These are phyloP conservation scores for Bucco capensis DNA, from an alignment of 2,113 vertebrate species.

Conservation along the genomic window DNA sequence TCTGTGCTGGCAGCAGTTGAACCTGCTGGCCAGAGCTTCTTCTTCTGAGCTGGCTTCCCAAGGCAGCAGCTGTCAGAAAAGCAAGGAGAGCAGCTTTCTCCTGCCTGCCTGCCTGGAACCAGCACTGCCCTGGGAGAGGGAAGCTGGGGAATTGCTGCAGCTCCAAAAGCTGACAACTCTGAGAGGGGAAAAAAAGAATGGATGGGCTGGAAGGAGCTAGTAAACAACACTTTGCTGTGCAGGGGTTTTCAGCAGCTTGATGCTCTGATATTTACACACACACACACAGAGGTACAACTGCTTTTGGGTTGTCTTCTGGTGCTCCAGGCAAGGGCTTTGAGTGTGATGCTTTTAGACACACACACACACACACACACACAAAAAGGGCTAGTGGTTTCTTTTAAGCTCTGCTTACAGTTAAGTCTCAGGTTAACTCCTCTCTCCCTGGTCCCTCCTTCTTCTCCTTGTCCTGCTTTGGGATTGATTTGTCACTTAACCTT, in stretches of 20 bases:
- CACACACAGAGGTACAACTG: not conserved
- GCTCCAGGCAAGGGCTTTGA: not conserved
- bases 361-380: not conserved
- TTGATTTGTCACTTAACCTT: not conserved
- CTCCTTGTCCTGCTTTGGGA: not conserved
- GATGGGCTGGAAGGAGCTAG: not conserved
- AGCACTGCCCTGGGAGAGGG: not conserved
- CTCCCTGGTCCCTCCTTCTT: not conserved
- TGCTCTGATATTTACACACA: too few species aligned
- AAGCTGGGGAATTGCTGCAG: not conserved
- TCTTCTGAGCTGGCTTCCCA: constrained; percentile 28
- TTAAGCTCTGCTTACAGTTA: not conserved
- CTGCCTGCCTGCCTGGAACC: constrained; percentile 43
- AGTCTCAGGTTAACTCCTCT: not conserved
- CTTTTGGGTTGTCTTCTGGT: not conserved
- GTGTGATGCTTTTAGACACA: not conserved
- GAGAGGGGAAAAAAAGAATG: not conserved
- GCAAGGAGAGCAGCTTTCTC: constrained; percentile 41
- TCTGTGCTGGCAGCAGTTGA: too few species aligned
- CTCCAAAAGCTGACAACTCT: not conserved
- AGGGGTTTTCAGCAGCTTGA: not conserved
- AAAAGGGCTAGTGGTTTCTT: not conserved
- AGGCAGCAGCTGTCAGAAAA: constrained; percentile 51
- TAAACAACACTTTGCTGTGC: not conserved
- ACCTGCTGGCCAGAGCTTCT: too few species aligned